Percentiles rank a stretch among this genome's conserved stretches.
These are phyloP conservation scores for Octopus bimaculoides DNA, from an alignment of 1,140 invertebrate species.

Conservation along the genomic window DNA sequence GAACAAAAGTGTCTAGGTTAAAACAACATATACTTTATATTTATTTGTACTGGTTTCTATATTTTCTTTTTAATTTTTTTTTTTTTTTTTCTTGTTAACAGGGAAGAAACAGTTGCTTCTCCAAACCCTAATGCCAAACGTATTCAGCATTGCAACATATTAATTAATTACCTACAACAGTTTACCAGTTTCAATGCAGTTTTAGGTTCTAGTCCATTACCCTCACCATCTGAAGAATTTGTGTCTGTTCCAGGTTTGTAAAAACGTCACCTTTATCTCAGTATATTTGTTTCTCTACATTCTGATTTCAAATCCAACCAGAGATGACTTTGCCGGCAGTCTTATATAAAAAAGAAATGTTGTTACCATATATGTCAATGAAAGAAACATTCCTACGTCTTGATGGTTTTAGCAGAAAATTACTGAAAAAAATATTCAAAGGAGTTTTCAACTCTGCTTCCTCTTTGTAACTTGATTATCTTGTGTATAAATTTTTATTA, in stretches of 20 bases:
- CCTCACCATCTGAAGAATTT: not conserved
- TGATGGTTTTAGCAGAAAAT: not conserved
- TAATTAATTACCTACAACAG: constrained; percentile 46
- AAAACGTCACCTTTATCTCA: not conserved
- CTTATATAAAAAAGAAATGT: not conserved
- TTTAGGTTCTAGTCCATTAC: not conserved
- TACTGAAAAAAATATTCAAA: not conserved
- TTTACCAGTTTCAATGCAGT: constrained; percentile 24
- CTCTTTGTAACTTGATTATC: no score
- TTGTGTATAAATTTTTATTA: no score
- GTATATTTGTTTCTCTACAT: not conserved
- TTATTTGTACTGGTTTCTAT: no score
- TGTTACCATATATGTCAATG: not conserved
- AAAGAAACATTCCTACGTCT: not conserved
- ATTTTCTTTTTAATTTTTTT: no score
- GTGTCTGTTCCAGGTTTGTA: not conserved
- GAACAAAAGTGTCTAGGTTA: no score
- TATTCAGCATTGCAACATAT: constrained; percentile 45
- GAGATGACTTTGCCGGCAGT: not conserved
- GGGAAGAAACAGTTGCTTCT: not conserved
- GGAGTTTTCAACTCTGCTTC: no score
- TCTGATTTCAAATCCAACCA: not conserved
- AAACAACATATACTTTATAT: no score
- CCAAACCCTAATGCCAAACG: constrained; percentile 41
- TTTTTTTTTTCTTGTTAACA: not conserved